These are phyloP conservation scores for Zhuqinia jingwanae DNA, from an alignment of 2,888 invertebrate species.

Conservation along the genomic window DNA sequence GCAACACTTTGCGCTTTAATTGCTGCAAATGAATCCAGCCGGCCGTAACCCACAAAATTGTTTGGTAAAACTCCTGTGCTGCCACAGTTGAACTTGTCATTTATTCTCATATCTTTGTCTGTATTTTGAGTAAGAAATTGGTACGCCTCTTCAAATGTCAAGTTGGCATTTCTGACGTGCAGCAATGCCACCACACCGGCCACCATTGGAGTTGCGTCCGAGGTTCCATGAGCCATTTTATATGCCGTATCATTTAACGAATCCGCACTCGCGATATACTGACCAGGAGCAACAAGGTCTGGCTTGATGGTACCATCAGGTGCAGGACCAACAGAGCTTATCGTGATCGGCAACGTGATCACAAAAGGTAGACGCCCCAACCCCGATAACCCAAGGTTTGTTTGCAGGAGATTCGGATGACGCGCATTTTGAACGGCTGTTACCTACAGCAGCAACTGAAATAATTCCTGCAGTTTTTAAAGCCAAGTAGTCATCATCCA, in stretches of 20 bases:
- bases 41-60: no score
- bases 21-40: no score
- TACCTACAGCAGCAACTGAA: conserved; percentile 48
- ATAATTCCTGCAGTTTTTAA: conserved; percentile 45
- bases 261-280: not conserved
- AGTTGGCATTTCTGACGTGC: no score
- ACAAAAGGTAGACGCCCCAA: conserved; percentile 13
- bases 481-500: not conserved
- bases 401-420: conserved; percentile 36
- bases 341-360: not conserved
- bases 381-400: conserved; percentile 45
- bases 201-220: not conserved
- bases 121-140: no score
- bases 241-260: not conserved
- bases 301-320: conserved; percentile 37
- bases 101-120: no score
- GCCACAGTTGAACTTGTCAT: no score
- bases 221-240: not conserved
- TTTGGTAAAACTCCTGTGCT: no score
- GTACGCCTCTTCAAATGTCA: no score
- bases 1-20: no score
- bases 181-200: not conserved
- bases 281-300: conserved; percentile 42
- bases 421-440: conserved; percentile 14
- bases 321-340: conserved; percentile 32